Conservation (phyloP, 2,797 vertebrate species). For the Phrynocephalus vlangalii region DNA sequence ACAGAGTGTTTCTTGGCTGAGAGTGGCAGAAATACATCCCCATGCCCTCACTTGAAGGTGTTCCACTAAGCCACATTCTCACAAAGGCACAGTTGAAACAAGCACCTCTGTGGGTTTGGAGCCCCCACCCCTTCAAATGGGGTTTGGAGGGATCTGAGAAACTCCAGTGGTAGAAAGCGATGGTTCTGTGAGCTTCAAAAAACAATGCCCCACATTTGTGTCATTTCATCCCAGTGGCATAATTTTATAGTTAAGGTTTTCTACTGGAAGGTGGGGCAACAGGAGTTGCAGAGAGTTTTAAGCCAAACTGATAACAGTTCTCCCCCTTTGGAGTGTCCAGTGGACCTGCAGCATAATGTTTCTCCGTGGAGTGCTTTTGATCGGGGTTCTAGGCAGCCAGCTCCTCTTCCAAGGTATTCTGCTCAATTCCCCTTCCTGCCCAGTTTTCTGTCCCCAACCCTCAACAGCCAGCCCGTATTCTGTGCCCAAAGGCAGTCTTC, state of each 20-base stretch:
- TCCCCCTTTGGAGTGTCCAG: not conserved
- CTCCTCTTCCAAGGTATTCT: not conserved
- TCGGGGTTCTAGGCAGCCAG: not conserved
- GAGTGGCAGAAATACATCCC: not conserved
- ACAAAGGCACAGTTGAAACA: not conserved
- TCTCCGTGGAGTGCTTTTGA: not conserved
- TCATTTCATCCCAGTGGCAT: no score
- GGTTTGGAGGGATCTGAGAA: not conserved
- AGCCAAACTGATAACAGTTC: not conserved
- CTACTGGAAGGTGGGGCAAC: not conserved
- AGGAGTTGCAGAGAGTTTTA: no score
- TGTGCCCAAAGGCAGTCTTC: not conserved
- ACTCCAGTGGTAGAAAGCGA: not conserved
- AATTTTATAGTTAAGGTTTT: no score
- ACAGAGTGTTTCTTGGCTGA: not conserved
- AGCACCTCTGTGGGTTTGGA: not conserved
- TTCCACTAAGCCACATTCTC: not conserved
- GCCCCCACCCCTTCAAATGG: not conserved
- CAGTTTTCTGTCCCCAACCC: not conserved
- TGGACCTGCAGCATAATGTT: not conserved
- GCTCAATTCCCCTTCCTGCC: not conserved
- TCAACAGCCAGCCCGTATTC: not conserved
- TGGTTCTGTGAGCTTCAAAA: not conserved
- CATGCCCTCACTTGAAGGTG: not conserved
- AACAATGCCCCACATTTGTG: no score